phyloP scores from a whole-genome alignment of 1,140 invertebrate genomes.

The Scaptomyza graminum region DNA sequence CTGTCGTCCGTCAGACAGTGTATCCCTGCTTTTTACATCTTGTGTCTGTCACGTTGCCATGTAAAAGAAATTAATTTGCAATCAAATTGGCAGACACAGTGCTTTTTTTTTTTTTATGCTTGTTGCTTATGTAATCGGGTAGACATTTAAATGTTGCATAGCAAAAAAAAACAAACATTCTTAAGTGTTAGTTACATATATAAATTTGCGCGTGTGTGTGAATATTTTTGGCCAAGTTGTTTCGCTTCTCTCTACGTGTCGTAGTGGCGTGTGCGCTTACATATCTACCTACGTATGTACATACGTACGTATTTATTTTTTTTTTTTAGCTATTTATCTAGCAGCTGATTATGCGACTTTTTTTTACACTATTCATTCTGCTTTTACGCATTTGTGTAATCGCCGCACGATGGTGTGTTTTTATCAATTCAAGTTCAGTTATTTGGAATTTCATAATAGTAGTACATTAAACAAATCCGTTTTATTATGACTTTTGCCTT shows the following conservation, averaged over 20 bases:
- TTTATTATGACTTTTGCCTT: neutral
- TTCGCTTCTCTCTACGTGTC: constrained; percentile 25
- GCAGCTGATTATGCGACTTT: constrained; percentile 34
- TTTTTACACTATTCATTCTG: constrained; percentile 4
- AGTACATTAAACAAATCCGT: neutral
- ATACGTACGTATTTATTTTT: too few relatives aligned
- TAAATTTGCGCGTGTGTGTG: neutral
- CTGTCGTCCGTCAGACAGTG: too few relatives aligned
- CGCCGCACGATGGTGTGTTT: constrained; percentile 10
- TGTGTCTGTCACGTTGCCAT: too few relatives aligned
- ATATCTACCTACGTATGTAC: too few relatives aligned
- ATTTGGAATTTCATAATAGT: constrained; percentile 31
- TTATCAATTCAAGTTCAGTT: constrained; percentile 20
- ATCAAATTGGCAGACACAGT: constrained; percentile 22
- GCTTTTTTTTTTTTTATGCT: constrained; percentile 24
- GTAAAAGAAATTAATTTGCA: constrained; percentile 19
- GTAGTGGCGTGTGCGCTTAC: constrained; percentile 3
- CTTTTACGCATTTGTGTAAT: constrained; percentile 25
- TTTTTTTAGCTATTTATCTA: constrained; percentile 23
- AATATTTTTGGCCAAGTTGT: constrained; percentile 36
- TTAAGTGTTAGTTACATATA: constrained; percentile 16
- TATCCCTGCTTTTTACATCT: neutral
- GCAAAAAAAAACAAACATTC: constrained; percentile 12
- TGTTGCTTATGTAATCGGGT: constrained; percentile 40
- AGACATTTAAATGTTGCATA: constrained; percentile 35